Evolutionary conservation across 2,113 vertebrate species (phyloP), one percentile per base, ranked within the genome.

Genomic region (Myotis lucifugus): DNA sequence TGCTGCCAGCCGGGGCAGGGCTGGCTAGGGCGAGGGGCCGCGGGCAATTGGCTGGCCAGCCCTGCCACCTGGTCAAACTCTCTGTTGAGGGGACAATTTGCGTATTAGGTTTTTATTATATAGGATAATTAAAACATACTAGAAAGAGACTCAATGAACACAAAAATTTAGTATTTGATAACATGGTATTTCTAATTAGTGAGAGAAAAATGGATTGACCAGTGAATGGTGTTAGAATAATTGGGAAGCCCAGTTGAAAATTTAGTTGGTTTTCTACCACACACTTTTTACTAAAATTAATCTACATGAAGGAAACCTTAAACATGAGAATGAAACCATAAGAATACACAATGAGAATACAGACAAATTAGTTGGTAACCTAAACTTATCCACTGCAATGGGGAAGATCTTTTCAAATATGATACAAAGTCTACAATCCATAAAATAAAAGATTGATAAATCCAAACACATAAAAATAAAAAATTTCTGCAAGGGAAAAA

Each of bases 401-500:
- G 12, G 17, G 5, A 82, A 90, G 42, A 52, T 3, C 29, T 74
- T 90, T 87, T 29, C 37, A 85, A 86, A 76, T 29, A 29, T 61
- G 32, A 86, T 9, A 25, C 25, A 72, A 89, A 89, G 74, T 7
- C 13, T 42, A 69, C 37, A 95, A 86, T 90, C 14, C 40, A 82
- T 74, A 76, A 90, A 89, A 90, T 67, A 73, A 74, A 90, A 93
- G 11, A 90, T 2, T 48, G 27, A 61, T 59, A 85, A 85, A 69
- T 74, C 42, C n/a, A 86, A 34, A 8, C 2, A 34, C 3, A 70
- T 67, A 37, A 79, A 88, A 93, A 25, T 54, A 0, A 88, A 85
- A 73, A 66, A 48, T 40, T 67, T 90, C 59, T 76, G 0, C 21
- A 69, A 84, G 23, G 48, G 14, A 27, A 73, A 61, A 92, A 64